phyloP scores from a whole-genome alignment of 2,888 invertebrate species.

The Cephus pulcher region DNA sequence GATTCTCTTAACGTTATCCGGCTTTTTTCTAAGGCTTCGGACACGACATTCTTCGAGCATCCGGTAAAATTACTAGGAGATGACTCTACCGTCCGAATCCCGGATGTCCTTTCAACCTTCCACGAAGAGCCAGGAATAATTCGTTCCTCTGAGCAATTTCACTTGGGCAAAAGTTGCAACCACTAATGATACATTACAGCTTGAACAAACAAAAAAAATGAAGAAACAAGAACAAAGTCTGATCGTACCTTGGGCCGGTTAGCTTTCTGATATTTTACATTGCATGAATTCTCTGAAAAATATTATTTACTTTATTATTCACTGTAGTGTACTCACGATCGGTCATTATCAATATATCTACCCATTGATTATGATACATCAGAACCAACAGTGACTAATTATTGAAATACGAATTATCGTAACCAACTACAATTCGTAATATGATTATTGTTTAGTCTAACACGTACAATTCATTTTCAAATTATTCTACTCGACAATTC shows the following conservation, averaged over 20 bases:
- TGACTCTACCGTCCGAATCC: not conserved
- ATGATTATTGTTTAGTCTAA: not conserved
- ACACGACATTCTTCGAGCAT: not conserved
- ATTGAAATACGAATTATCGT: not conserved
- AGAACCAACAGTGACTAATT: not conserved
- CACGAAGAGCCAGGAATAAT: not conserved
- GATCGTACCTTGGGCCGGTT: not conserved
- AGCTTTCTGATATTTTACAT: not conserved
- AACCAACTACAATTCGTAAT: not conserved
- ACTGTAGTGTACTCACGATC: not conserved
- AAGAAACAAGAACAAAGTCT: not conserved
- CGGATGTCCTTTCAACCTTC: not conserved
- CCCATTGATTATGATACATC: not conserved
- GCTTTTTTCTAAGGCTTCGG: not conserved
- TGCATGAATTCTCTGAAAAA: not conserved
- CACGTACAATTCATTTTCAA: not conserved
- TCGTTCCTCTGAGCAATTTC: slow-evolving; percentile 5
- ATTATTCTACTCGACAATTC: not conserved
- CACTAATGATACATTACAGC: not conserved
- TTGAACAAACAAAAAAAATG: not conserved
- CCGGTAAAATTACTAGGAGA: not conserved
- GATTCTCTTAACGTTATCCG: not conserved
- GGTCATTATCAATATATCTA: not conserved
- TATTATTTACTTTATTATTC: not conserved
- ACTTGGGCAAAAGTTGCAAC: not conserved